Evolutionary conservation across 1,140 invertebrate species (phyloP), one percentile per base, ranked within the genome.

Genomic region (Rhagoletis zephyria): DNA sequence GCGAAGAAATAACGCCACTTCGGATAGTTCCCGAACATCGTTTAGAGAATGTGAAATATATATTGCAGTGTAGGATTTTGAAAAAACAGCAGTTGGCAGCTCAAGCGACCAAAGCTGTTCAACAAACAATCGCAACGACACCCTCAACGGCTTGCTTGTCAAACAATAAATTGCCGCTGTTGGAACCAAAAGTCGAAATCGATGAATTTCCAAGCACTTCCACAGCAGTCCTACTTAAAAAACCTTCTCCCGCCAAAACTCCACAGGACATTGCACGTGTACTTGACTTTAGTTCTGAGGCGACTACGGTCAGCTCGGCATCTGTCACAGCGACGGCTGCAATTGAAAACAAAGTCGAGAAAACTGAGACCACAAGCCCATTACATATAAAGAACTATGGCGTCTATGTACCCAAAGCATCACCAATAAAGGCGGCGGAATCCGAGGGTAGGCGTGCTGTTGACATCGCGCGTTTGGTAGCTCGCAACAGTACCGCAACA

Each of bases 21-120:
- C 64, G 51, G 16, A 60, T 70, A 74, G 70, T n/a, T 48, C 64
- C 81, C 5, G 30, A 88, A 61, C 51, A 87, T 0, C 89, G 89
- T 59, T 89, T 91, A 0, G 30, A 85, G 74, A 89, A 91, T 10
- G 89, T 91, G 3, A 92, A 91, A 87, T 81, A 89, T 6, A 59
- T 92, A 6, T 60, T 92, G 0, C 91, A 91, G 10, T 3, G 74
- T n/a, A 74, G 63, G n/a, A 56, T 88, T 70, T 42, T 87, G 74
- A 40, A 74, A 81, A 60, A 74, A 19, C 64, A 86, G 4, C 42
- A 87, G 6, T 30, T 77, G 42, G 48, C 85, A 85, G 12, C 51
- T 56, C n/a, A 65, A 64, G 14, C 85, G 6, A 67, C 70, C 3
- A 9, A 42, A 45, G 40, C 40, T 1, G 45, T 12, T 51, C 64